A percentile compares a stretch with the other conserved stretches of the same genome.
Evolutionary conservation across 2,113 vertebrate species (phyloP).

Genomic region (Macroglossus sobrinus): DNA sequence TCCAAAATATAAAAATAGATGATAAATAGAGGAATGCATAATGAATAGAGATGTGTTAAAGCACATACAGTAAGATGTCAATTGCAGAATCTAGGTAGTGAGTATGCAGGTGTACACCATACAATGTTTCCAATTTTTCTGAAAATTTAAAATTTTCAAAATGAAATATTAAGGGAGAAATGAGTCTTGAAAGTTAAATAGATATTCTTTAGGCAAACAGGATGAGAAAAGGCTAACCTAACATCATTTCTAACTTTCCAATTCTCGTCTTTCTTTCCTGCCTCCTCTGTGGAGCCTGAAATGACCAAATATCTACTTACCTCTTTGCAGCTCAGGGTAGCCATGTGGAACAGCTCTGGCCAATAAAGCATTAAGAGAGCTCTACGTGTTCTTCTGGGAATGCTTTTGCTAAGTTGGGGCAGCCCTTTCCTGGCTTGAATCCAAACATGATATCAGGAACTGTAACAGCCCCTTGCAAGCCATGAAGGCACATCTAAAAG

Average conservation of each 20-base stretch:
- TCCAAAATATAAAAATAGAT: neutral
- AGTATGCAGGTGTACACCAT: neutral
- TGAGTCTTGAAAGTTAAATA: neutral
- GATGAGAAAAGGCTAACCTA: neutral
- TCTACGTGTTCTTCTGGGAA: neutral
- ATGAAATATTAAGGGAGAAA: neutral
- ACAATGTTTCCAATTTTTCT: neutral
- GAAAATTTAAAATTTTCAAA: slow-evolving; percentile 10
- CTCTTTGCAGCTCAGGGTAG: neutral
- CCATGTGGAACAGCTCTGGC: neutral
- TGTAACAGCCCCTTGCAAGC: neutral
- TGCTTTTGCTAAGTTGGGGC: neutral
- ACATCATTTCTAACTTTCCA: neutral
- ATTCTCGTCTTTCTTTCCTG: neutral
- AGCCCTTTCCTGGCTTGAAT: neutral
- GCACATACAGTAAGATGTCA: neutral
- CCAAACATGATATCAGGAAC: neutral
- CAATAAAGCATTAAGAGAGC: neutral
- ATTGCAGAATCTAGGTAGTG: neutral
- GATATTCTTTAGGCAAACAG: neutral
- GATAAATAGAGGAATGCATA: neutral
- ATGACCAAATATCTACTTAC: neutral
- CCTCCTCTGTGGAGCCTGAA: neutral
- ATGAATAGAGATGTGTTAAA: neutral
- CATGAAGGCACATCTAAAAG: neutral